phyloP scores from a whole-genome alignment of 2,888 invertebrate species.

The Orthosia incerta region DNA sequence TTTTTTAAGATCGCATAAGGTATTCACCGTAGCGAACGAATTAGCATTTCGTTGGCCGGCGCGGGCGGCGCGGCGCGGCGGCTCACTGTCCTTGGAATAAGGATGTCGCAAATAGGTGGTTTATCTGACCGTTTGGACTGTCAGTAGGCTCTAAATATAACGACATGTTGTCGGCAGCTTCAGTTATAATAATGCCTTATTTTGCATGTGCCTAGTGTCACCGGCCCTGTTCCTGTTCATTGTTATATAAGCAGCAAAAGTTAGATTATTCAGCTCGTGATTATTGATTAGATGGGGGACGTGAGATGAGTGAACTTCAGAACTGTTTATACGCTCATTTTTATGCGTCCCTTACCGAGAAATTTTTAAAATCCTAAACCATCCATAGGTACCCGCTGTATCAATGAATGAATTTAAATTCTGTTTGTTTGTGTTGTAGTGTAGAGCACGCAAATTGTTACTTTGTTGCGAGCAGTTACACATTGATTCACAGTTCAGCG shows the following conservation, averaged over 20 bases:
- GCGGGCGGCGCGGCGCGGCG: conserved; percentile 59
- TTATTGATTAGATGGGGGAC: conserved; percentile 66
- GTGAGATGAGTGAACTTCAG: conserved; percentile 57
- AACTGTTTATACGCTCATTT: conserved; percentile 56
- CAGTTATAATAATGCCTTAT: conserved; percentile 63
- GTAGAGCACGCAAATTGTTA: conserved; percentile 33
- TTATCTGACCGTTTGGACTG: conserved; percentile 80
- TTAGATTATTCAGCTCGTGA: conserved; percentile 69
- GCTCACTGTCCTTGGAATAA: conserved; percentile 87
- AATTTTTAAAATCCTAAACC: conserved; percentile 39
- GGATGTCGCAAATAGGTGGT: conserved; percentile 84
- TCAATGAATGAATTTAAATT: conserved; percentile 49
- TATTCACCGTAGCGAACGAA: conserved; percentile 86
- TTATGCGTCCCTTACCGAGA: conserved; percentile 43
- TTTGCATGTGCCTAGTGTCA: conserved; percentile 68
- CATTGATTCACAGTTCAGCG: conserved; percentile 32
- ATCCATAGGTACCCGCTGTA: conserved; percentile 19
- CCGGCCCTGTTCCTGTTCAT: conserved; percentile 65
- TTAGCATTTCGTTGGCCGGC: conserved; percentile 86
- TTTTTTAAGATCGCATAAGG: conserved; percentile 83
- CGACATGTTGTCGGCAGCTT: conserved; percentile 58
- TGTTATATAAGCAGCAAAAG: conserved; percentile 65
- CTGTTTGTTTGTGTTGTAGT: conserved; percentile 21
- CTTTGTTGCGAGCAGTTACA: conserved; percentile 41
- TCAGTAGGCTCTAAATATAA: conserved; percentile 69